Evolutionary conservation across 2,113 vertebrate genomes (phyloP).

Genomic region (Mormyrus lacerda): DNA sequence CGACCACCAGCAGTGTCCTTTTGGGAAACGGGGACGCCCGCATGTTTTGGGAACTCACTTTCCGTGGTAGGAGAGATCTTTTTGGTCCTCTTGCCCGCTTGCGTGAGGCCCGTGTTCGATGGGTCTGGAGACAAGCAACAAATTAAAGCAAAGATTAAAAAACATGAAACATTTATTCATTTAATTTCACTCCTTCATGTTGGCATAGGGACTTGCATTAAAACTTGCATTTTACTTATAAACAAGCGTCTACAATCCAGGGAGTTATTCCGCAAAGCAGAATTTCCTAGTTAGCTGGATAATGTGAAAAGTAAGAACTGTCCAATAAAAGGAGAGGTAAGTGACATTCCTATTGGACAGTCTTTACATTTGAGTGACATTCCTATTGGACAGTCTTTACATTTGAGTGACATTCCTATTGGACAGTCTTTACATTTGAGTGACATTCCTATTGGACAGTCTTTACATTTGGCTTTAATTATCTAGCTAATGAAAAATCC

Average conservation of each 20-base stretch:
- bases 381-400: not conserved
- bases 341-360: not conserved
- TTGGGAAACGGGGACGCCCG: slow-evolving; percentile 20
- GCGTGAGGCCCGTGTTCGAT: slow-evolving; percentile 61
- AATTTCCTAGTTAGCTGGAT: not conserved
- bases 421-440: too few relatives aligned
- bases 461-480: not conserved
- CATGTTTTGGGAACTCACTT: slow-evolving; percentile 79
- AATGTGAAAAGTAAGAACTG: not conserved
- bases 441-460: not conserved
- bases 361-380: not conserved
- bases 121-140: slow-evolving; percentile 59
- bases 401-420: not conserved
- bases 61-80: slow-evolving; percentile 79
- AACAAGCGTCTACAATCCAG: not conserved
- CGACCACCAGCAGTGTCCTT: slow-evolving; percentile 31
- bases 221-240: not conserved
- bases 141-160: not conserved
- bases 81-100: slow-evolving; percentile 75
- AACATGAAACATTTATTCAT: not conserved
- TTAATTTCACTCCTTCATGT: not conserved
- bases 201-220: too few relatives aligned
- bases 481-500: not conserved
- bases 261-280: not conserved
- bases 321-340: not conserved